Evolutionary conservation across 1,140 invertebrate species (phyloP).

Genomic region (Charaxes varanes): DNA sequence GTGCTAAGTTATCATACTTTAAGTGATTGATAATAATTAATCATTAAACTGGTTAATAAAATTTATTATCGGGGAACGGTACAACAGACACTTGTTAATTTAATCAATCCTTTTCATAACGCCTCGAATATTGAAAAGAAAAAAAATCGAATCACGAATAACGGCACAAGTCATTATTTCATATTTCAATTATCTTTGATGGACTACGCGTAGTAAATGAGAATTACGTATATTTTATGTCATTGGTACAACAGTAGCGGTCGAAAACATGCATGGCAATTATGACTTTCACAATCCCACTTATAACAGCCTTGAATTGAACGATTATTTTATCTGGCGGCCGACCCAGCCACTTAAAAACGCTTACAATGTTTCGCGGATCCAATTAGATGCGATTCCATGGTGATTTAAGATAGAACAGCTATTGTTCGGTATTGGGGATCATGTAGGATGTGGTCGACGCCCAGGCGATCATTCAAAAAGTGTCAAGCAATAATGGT

Average conservation of each 20-base stretch:
- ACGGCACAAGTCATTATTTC: no score
- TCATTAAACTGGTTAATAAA: no score
- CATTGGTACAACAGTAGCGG: no score
- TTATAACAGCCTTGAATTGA: constrained; percentile 28
- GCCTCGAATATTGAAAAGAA: no score
- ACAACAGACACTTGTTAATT: no score
- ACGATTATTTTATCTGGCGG: constrained; percentile 27
- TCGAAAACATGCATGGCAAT: constrained; percentile 22
- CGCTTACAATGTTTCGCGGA: constrained; percentile 43
- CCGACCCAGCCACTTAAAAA: constrained; percentile 27
- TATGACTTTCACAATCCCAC: constrained; percentile 28
- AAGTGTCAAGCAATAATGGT: constrained; percentile 61
- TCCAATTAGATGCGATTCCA: constrained; percentile 68
- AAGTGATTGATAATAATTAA: no score
- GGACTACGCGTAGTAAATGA: constrained; percentile 14
- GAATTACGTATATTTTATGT: constrained; percentile 8
- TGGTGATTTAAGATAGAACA: constrained; percentile 62
- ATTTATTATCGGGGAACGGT: no score
- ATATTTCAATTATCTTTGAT: constrained; percentile 18
- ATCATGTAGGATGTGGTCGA: constrained; percentile 36
- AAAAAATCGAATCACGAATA: no score
- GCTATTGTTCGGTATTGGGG: constrained; percentile 59
- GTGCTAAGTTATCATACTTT: no score
- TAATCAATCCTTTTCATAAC: no score
- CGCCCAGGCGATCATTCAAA: constrained; percentile 49